A percentile compares a stretch with the other conserved stretches of the same genome.
phyloP scores from a whole-genome alignment of 2,113 vertebrate species.

The Aldabrachelys gigantea region DNA sequence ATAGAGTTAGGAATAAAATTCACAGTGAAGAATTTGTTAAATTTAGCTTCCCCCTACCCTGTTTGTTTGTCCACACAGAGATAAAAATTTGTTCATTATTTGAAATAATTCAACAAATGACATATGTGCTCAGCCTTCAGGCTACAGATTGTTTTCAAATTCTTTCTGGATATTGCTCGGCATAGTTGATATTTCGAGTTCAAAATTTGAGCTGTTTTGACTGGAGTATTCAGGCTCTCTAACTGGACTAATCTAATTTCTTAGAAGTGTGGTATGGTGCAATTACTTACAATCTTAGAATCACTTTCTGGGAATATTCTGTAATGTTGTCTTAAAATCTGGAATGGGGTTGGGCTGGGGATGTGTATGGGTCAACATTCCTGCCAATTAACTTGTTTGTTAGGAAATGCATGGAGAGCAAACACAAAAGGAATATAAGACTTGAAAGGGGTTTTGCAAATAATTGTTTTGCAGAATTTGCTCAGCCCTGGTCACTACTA shows the following conservation, averaged over 20 bases:
- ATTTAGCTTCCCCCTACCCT: background rate
- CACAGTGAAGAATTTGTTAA: background rate
- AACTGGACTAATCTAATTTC: background rate
- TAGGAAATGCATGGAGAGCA: slow-evolving; percentile 18
- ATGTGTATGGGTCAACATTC: background rate
- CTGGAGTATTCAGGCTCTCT: background rate
- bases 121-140: background rate
- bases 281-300: slow-evolving; percentile 42
- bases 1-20: background rate
- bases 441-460: background rate
- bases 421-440: background rate
- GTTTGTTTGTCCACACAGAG: background rate
- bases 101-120: background rate
- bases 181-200: background rate
- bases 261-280: background rate
- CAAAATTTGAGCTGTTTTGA: background rate
- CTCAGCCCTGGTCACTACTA: background rate
- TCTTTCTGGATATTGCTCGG: background rate
- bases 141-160: background rate
- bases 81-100: background rate
- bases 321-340: background rate
- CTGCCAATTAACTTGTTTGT: background rate
- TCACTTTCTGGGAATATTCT: slow-evolving; percentile 28
- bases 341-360: background rate
- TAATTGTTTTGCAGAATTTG: background rate